These are phyloP conservation scores for Porites evermanni DNA, from an alignment of 92 coral and sea anemone species.

Conservation along the genomic window DNA sequence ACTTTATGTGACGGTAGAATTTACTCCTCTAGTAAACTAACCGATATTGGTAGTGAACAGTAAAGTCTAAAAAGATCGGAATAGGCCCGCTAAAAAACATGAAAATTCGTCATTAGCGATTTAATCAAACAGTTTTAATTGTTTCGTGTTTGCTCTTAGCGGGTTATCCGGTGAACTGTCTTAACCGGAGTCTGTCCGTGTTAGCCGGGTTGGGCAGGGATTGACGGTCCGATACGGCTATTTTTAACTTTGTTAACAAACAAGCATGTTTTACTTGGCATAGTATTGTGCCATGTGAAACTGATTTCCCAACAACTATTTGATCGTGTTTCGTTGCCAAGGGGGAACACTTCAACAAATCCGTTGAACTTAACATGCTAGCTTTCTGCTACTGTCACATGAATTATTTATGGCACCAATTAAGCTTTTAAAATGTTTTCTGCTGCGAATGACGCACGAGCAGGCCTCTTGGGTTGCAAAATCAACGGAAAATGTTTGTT, in stretches of 20 bases:
- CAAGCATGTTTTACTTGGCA: not conserved
- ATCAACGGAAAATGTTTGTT: slow-evolving; percentile 1
- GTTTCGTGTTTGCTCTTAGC: slow-evolving; percentile 3
- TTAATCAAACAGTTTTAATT: slow-evolving; percentile 31
- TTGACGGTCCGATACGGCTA: not conserved
- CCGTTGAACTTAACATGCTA: not conserved
- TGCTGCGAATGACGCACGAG: slow-evolving; percentile 5
- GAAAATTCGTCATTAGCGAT: slow-evolving; percentile 30
- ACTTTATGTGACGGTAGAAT: too few species aligned
- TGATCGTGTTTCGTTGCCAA: slow-evolving; percentile 16
- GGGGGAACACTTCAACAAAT: slow-evolving; percentile 15
- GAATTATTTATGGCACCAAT: slow-evolving; percentile 1
- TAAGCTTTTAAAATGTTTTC: not conserved
- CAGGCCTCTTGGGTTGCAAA: slow-evolving; percentile 18
- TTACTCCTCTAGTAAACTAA: too few species aligned
- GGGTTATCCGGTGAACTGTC: slow-evolving; percentile 3
- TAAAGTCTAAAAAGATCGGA: too few species aligned
- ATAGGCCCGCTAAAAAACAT: slow-evolving; percentile 17
- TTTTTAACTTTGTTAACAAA: not conserved
- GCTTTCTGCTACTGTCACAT: slow-evolving; percentile 13
- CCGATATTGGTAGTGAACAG: too few species aligned
- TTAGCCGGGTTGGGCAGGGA: not conserved
- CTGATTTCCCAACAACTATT: not conserved
- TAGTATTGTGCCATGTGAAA: not conserved
- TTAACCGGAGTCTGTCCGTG: not conserved